phyloP scores from a whole-genome alignment of 2,797 vertebrate genomes.

The Sebastes minor region DNA sequence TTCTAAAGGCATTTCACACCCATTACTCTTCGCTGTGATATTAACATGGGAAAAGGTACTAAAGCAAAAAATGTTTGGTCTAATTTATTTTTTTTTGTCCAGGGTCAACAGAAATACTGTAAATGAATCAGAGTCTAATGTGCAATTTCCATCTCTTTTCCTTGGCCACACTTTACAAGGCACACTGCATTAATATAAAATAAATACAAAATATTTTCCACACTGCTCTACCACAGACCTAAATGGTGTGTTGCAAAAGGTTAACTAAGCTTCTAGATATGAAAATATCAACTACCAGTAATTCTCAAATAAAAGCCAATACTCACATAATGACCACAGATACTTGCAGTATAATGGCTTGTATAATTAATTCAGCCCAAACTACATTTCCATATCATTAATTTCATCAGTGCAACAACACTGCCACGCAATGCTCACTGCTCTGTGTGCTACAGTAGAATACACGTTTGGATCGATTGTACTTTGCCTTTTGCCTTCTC shows the following conservation, averaged over 20 bases:
- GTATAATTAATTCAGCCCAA: neutral
- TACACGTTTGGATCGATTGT: neutral
- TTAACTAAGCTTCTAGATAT: neutral
- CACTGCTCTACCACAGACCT: neutral
- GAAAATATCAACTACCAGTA: neutral
- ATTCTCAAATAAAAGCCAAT: neutral
- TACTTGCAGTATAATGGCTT: neutral
- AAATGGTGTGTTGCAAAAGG: neutral
- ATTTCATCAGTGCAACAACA: neutral
- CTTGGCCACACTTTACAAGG: neutral
- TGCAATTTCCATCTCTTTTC: neutral
- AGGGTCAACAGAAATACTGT: neutral
- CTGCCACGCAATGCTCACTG: neutral
- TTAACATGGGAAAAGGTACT: neutral
- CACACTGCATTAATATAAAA: neutral
- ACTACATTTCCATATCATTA: neutral
- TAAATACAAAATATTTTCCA: neutral
- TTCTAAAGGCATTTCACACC: neutral
- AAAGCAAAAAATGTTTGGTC: neutral
- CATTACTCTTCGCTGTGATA: neutral
- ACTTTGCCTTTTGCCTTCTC: neutral
- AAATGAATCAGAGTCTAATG: neutral
- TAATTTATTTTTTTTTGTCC: neutral
- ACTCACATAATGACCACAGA: neutral
- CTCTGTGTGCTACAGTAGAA: neutral